phyloP scores from a whole-genome alignment of 2,113 vertebrate genomes.

The Pristiophorus japonicus region DNA sequence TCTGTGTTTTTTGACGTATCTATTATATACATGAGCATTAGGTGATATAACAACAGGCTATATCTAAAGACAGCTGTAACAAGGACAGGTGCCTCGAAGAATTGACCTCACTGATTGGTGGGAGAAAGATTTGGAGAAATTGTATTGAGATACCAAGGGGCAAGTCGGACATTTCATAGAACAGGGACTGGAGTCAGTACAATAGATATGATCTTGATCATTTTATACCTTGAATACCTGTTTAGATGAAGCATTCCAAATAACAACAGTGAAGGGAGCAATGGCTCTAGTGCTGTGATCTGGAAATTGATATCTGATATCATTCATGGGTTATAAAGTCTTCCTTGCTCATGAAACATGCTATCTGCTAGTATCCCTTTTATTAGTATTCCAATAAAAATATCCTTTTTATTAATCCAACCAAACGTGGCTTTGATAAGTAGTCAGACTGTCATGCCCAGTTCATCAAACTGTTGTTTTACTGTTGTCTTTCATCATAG shows the following conservation, averaged over 20 bases:
- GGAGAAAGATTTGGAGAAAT: background rate
- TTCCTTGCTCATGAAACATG: background rate
- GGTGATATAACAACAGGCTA: background rate
- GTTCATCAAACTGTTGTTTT: background rate
- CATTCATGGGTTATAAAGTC: background rate
- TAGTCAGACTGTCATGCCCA: too few species aligned
- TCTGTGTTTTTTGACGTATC: too few species aligned
- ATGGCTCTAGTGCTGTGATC: background rate
- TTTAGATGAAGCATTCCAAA: background rate
- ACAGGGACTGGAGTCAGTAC: background rate
- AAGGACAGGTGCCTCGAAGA: background rate
- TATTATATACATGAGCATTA: background rate
- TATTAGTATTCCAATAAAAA: background rate
- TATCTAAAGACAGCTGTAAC: background rate
- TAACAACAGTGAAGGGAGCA: background rate
- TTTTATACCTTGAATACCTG: background rate
- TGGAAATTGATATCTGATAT: background rate
- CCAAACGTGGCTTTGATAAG: background rate
- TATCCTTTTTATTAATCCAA: background rate
- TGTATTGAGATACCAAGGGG: background rate
- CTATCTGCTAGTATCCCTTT: background rate
- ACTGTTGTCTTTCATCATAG: background rate
- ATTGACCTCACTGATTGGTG: background rate
- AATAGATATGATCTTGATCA: background rate
- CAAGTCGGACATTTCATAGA: background rate